A percentile compares a stretch with the other conserved stretches of the same genome.
Conservation (phyloP, 2,797 vertebrate species). For the Anguilla megastoma region DNA sequence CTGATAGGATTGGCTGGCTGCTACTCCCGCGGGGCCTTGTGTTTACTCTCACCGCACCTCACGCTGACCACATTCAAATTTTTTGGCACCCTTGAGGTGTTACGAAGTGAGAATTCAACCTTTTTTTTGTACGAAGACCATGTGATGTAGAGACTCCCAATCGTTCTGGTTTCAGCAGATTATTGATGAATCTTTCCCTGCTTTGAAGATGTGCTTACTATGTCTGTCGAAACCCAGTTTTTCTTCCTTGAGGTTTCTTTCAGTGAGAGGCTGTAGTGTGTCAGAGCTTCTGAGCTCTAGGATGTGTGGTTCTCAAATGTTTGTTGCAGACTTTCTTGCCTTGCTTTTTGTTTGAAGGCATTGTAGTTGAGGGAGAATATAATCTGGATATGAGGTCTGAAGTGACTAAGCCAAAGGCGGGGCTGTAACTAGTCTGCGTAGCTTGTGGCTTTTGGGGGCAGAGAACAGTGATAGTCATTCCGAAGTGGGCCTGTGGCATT, state of each 20-base stretch:
- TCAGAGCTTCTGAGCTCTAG: not conserved
- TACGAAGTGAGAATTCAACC: not conserved
- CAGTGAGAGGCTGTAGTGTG: not conserved
- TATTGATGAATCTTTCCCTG: not conserved
- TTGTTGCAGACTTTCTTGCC: not conserved
- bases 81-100: not conserved
- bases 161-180: not conserved
- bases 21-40: not conserved
- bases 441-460: conserved; percentile 54
- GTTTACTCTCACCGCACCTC: not conserved
- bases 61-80: not conserved
- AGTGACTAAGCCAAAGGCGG: conserved; percentile 27
- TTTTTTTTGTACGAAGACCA: not conserved
- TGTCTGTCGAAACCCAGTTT: not conserved
- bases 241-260: not conserved
- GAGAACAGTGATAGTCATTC: conserved; percentile 61
- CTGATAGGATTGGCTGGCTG: not conserved
- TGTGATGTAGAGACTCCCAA: not conserved
- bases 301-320: not conserved
- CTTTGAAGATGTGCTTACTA: not conserved
- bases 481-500: conserved; percentile 37
- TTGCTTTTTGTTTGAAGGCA: not conserved
- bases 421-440: not conserved
- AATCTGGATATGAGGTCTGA: not conserved
- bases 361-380: not conserved